Base-by-base conservation (phyloP, 37 sponge, comb jelly and placozoan species). In the Cladorhizidae sp. region DNA sequence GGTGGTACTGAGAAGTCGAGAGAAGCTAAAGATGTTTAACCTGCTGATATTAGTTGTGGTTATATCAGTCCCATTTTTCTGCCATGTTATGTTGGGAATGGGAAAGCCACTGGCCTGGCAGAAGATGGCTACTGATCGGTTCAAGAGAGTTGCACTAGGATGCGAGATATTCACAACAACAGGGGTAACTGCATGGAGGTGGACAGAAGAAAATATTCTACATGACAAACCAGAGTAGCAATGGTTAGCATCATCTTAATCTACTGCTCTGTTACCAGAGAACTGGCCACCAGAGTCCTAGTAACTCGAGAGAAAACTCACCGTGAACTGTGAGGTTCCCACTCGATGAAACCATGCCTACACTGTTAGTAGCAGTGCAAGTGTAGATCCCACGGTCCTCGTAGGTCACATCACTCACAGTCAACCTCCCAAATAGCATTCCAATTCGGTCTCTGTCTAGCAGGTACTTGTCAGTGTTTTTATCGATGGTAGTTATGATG, bases 241-340 rank as follows among this genome's bases (percentile, higher is more conserved):
- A n/a, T n/a, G n/a, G n/a, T n/a, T n/a, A n/a, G n/a, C n/a, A n/a
- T n/a, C n/a, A n/a, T n/a, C n/a, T n/a, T n/a, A n/a, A n/a, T n/a
- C n/a, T n/a, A n/a, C n/a, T n/a, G n/a, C n/a, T n/a, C n/a, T n/a
- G n/a, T n/a, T n/a, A n/a, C n/a, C n/a, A n/a, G n/a, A n/a, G n/a
- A n/a, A n/a, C n/a, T n/a, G n/a, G n/a, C n/a, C n/a, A n/a, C n/a
- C n/a, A n/a, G n/a, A n/a, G n/a, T n/a, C n/a, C n/a, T n/a, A n/a
- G n/a, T n/a, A n/a, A n/a, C n/a, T n/a, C n/a, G n/a, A n/a, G n/a
- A n/a, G n/a, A n/a, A n/a, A n/a, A 64, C 92, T 62, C 32, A 91
- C 92, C 92, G n/a, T 91, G 92, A 22, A 91, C 92, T 43, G 84
- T 73, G 21, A 91, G 80, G 40, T 73, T 75, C 22, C 84, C 88